These are phyloP conservation scores for Prunella himalayana DNA, from an alignment of 2,113 vertebrate genomes.

Conservation along the genomic window DNA sequence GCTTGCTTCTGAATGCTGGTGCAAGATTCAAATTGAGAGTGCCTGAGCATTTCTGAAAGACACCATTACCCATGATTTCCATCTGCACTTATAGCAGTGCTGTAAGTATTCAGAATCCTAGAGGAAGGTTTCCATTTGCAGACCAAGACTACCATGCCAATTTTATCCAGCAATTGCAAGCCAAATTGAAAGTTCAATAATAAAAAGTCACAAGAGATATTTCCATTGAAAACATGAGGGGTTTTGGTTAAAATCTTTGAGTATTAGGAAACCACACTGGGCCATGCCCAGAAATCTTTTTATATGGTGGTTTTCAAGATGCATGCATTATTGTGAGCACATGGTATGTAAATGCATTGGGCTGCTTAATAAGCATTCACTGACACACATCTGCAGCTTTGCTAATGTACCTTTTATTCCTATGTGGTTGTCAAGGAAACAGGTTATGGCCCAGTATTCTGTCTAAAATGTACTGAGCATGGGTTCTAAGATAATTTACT, in stretches of 20 bases:
- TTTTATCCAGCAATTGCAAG: background rate
- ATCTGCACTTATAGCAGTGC: background rate
- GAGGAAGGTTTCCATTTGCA: background rate
- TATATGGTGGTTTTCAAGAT: constrained; percentile 47
- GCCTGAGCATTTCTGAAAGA: background rate
- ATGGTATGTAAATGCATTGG: constrained; percentile 51
- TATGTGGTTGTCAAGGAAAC: constrained; percentile 87
- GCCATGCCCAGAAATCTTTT: constrained; percentile 5
- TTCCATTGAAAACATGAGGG: background rate
- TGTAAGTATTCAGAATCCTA: background rate
- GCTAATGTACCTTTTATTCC: constrained; percentile 70
- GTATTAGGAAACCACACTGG: background rate
- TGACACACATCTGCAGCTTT: constrained; percentile 65
- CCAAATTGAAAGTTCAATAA: background rate
- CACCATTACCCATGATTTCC: background rate
- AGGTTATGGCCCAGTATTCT: constrained; percentile 81
- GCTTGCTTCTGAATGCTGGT: background rate
- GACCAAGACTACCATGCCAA: background rate
- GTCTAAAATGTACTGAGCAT: constrained; percentile 64
- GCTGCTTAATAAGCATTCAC: constrained; percentile 56
- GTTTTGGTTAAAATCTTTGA: background rate
- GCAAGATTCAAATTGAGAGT: background rate
- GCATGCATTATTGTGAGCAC: constrained; percentile 37
- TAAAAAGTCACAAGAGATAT: background rate
- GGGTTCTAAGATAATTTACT: constrained; percentile 23